phyloP scores from a whole-genome alignment of 2,113 vertebrate species.

The Capreolus pygargus region DNA sequence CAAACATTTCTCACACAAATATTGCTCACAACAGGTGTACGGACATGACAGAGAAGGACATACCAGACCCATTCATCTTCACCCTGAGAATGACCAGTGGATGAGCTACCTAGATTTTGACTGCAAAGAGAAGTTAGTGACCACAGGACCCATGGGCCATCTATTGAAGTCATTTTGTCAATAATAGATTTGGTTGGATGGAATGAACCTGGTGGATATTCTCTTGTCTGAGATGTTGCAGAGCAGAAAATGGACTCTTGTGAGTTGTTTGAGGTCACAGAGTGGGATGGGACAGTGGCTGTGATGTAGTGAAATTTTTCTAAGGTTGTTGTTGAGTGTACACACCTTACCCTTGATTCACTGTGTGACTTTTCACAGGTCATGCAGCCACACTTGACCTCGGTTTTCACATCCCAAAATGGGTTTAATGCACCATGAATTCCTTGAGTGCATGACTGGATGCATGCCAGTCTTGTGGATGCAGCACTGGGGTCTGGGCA shows the following conservation, averaged over 20 bases:
- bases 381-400: not conserved
- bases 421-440: not conserved
- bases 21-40: not conserved
- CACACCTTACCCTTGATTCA: not conserved
- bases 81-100: not conserved
- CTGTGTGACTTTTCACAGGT: not conserved
- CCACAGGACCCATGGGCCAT: fast-evolving
- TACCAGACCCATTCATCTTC: not conserved
- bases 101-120: not conserved
- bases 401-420: not conserved
- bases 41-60: not conserved
- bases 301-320: not conserved
- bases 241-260: not conserved
- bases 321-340: not conserved
- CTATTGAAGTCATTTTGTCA: not conserved
- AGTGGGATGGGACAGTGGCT: not conserved
- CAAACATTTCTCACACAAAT: not conserved
- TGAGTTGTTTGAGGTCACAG: not conserved
- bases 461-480: not conserved
- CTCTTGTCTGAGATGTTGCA: not conserved
- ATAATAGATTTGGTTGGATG: not conserved
- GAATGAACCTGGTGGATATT: not conserved
- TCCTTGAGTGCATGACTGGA: not conserved
- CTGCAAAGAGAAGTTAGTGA: not conserved
- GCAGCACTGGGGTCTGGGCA: not conserved